Evolutionary conservation across 2,888 invertebrate species (phyloP).

Genomic region (Aphidius colemani): DNA sequence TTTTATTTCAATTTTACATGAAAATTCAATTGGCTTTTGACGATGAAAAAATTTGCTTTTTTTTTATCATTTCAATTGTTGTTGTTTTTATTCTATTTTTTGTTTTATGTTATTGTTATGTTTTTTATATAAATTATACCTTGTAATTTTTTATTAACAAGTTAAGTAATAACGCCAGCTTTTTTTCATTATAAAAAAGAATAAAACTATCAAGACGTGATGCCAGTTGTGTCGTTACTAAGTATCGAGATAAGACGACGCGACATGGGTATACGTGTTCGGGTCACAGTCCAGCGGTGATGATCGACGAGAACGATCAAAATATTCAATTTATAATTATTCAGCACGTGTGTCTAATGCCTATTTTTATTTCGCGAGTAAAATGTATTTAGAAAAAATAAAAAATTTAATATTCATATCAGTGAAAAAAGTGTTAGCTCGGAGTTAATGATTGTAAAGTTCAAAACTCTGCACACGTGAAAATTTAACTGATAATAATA

Average conservation of each 20-base stretch:
- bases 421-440: too few species aligned
- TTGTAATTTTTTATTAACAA: not conserved
- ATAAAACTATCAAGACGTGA: not conserved
- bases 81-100: not conserved
- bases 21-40: not conserved
- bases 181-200: not conserved
- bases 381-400: too few species aligned
- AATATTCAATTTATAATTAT: too few species aligned
- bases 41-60: not conserved
- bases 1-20: not conserved
- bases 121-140: not conserved
- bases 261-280: slow-evolving; percentile 11
- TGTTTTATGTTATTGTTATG: slow-evolving; percentile 5
- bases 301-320: too few species aligned
- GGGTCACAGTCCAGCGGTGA: slow-evolving; percentile 21
- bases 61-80: not conserved
- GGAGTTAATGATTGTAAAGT: too few species aligned
- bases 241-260: slow-evolving; percentile 15
- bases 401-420: too few species aligned
- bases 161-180: not conserved
- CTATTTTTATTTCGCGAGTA: too few species aligned
- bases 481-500: too few species aligned
- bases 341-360: too few species aligned
- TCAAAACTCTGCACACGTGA: too few species aligned
- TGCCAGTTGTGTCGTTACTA: not conserved